Conservation (phyloP, 1,140 invertebrate species). For the Mamestra configurata region DNA sequence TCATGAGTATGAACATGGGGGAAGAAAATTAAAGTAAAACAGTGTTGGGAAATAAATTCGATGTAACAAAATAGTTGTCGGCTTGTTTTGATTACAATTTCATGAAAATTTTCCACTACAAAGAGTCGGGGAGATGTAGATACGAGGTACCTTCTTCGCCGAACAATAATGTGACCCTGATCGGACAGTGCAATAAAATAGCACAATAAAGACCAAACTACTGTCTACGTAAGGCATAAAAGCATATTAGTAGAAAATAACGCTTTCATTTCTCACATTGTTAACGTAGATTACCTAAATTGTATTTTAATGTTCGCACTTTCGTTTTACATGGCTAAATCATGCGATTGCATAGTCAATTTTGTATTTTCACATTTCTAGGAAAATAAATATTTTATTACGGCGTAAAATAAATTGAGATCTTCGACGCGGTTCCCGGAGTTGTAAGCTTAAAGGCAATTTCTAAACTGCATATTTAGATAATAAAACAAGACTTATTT, state of each 20-base stretch:
- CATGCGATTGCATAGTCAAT: background rate
- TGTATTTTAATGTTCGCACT: slow-evolving; percentile 50
- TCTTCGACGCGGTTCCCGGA: no score
- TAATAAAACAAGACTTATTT: no score
- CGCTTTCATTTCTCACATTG: slow-evolving; percentile 48
- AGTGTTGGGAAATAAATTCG: slow-evolving; percentile 1
- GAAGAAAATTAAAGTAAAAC: slow-evolving; percentile 47
- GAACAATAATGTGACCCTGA: background rate
- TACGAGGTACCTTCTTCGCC: no score
- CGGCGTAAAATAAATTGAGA: background rate
- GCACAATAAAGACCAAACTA: background rate
- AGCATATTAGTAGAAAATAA: slow-evolving; percentile 23
- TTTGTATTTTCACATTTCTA: slow-evolving; percentile 14
- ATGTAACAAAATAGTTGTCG: slow-evolving; percentile 22
- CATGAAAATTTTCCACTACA: slow-evolving; percentile 2
- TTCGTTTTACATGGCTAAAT: slow-evolving; percentile 22
- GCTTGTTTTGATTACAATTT: background rate
- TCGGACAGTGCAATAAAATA: background rate
- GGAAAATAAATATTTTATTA: background rate
- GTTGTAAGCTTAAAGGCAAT: no score
- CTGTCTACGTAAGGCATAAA: no score
- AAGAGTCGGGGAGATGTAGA: background rate
- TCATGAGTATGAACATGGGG: slow-evolving; percentile 37
- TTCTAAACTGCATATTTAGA: no score
- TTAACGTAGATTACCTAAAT: slow-evolving; percentile 46